These are phyloP conservation scores for Parus major DNA, from an alignment of 2,113 vertebrate species.

Conservation along the genomic window DNA sequence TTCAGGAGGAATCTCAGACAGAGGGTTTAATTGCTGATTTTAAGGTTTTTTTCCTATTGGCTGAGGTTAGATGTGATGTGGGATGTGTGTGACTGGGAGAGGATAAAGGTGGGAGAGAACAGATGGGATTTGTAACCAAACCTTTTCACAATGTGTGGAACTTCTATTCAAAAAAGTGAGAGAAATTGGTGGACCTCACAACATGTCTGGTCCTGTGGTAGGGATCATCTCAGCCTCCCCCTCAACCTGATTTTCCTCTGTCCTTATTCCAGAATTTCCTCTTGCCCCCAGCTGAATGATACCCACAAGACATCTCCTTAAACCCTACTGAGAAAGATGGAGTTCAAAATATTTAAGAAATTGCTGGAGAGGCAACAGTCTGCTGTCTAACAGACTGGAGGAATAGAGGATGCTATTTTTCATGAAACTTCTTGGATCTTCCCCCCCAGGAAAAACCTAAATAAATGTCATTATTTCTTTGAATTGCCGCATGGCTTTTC, in stretches of 20 bases:
- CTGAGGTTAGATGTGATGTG: not conserved
- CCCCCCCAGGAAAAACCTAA: not conserved
- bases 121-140: not conserved
- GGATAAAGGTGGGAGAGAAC: not conserved
- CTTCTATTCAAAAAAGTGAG: not conserved
- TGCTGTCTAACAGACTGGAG: not conserved
- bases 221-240: not conserved
- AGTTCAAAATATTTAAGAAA: not conserved
- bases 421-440: not conserved
- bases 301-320: not conserved
- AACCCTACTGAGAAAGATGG: not conserved
- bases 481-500: not conserved
- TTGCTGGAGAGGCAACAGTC: not conserved
- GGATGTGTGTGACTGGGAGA: not conserved
- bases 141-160: not conserved
- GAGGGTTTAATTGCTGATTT: not conserved
- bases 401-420: not conserved
- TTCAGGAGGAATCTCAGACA: not conserved
- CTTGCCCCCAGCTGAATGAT: rapidly evolving
- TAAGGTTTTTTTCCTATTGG: not conserved
- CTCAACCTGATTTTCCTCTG: not conserved
- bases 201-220: not conserved
- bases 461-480: not conserved
- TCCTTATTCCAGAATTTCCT: not conserved
- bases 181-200: not conserved